These are phyloP conservation scores for Drosophila sproati DNA, from an alignment of 1,140 invertebrate species.

Conservation along the genomic window DNA sequence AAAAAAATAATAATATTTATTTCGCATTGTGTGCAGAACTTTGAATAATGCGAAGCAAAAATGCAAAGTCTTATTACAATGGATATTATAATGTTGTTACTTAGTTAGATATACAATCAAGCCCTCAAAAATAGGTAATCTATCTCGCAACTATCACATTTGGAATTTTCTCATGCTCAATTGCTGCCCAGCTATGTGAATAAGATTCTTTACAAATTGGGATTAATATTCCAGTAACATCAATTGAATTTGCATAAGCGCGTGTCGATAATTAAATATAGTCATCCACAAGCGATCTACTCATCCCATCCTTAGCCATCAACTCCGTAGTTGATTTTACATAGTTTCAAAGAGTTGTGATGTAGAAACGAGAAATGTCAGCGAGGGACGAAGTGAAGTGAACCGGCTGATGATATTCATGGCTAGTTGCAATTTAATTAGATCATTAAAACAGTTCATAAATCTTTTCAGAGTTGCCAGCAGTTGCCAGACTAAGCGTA, in stretches of 20 bases:
- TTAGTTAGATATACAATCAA: neutral
- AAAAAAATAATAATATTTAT: no score
- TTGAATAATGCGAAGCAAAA: no score
- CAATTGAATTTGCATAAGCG: conserved; percentile 60
- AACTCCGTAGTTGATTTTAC: neutral
- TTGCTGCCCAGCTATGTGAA: conserved; percentile 1
- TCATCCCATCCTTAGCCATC: neutral
- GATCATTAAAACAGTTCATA: conserved; percentile 78
- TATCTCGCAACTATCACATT: neutral
- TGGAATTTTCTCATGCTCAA: neutral
- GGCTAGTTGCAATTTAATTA: conserved; percentile 78
- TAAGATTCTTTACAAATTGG: neutral
- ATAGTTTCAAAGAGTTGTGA: neutral
- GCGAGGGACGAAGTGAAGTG: conserved; percentile 34
- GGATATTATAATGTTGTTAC: no score
- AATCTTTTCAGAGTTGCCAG: conserved; percentile 53
- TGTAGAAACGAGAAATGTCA: conserved; percentile 24
- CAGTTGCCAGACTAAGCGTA: conserved; percentile 7
- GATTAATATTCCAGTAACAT: conserved; percentile 27
- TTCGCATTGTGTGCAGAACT: no score
- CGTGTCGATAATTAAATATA: conserved; percentile 60
- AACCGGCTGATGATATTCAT: conserved; percentile 69
- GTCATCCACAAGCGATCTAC: conserved; percentile 1
- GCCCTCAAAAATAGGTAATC: no score
- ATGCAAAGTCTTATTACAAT: no score